Evolutionary conservation across 2,797 vertebrate species (phyloP).

Genomic region (Decapterus maruadsi): DNA sequence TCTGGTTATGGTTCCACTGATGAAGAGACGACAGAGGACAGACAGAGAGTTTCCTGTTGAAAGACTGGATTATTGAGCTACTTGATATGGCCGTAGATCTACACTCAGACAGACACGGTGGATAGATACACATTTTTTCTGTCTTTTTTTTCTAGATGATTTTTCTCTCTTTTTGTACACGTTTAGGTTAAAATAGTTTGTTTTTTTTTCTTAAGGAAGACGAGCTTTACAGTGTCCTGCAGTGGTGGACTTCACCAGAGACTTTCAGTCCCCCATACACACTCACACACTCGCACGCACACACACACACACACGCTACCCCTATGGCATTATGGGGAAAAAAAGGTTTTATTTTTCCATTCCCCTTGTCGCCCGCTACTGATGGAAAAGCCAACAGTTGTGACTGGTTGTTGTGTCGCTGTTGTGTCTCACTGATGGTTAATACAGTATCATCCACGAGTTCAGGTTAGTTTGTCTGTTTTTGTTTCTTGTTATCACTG

Average conservation of each 20-base stretch:
- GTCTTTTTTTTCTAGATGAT: slow-evolving; percentile 66
- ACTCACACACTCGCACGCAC: slow-evolving; percentile 16
- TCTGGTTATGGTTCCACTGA: slow-evolving; percentile 60
- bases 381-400: slow-evolving; percentile 84
- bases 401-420: slow-evolving; percentile 78
- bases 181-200: slow-evolving; percentile 85
- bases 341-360: slow-evolving; percentile 54
- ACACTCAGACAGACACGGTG: slow-evolving; percentile 74
- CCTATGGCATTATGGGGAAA: slow-evolving; percentile 78
- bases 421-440: slow-evolving; percentile 72
- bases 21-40: slow-evolving; percentile 61
- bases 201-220: slow-evolving; percentile 92
- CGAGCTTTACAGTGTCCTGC: slow-evolving; percentile 96
- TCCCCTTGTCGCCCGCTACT: slow-evolving; percentile 45
- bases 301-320: slow-evolving; percentile 54
- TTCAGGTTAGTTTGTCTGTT: slow-evolving; percentile 47
- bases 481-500: slow-evolving; percentile 60
- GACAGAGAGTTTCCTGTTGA: slow-evolving; percentile 41
- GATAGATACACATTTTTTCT: slow-evolving; percentile 66
- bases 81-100: slow-evolving; percentile 78
- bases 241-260: slow-evolving; percentile 87
- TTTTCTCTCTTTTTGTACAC: slow-evolving; percentile 81
- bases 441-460: slow-evolving; percentile 76
- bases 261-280: slow-evolving; percentile 74
- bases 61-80: slow-evolving; percentile 76